Evolutionary conservation across 53 echinoderm and acorn worm species (phyloP), one percentile per base, ranked within the genome.

Genomic region (Holothuria scabra): DNA sequence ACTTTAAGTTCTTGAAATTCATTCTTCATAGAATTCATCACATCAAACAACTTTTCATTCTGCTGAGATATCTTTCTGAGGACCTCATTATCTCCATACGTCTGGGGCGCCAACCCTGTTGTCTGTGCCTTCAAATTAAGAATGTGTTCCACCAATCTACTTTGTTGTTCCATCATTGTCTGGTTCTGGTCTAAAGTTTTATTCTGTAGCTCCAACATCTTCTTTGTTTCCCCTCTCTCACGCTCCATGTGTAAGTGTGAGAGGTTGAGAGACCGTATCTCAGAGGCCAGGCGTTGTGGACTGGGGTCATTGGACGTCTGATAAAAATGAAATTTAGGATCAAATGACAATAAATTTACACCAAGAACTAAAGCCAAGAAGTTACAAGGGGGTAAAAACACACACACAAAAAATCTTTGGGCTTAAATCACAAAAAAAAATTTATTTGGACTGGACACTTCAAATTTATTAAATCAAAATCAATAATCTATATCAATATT

Each of bases 261-360:
- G 13, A 89, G 44, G 64, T 87, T 99, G 57, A 99, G 55, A 65
- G 93, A 87, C 10, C 94, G 83, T 24, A 99, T 70, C 74, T 99
- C 99, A 2, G 95, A 87, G 10, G 95, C 92, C 49, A 93, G 87
- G 19, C 94, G 90, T 7, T 92, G 86, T 16, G 99, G 99, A 61
- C 94, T 99, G 1, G 93, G 92, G 48, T 99, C 99, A 31, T 90
- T 90, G 18, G 83, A 29, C 1, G 57, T 30, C 78, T 78, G 58
- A 14, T 8, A 30, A 20, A n/a, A 41, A 18, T 1, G 4, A 52
- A 8, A 18, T 52, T 16, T 18, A 52, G 8, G 18, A 52, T 52
- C 16, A 52, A 8, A 18, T 6, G 2, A 52, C 18, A n/a, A 48
- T 16, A 16, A 2, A 1, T 52, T 16, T 18, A 52, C 14, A 52